Evolutionary conservation across 2,113 vertebrate species (phyloP).

Genomic region (Osmerus mordax): DNA sequence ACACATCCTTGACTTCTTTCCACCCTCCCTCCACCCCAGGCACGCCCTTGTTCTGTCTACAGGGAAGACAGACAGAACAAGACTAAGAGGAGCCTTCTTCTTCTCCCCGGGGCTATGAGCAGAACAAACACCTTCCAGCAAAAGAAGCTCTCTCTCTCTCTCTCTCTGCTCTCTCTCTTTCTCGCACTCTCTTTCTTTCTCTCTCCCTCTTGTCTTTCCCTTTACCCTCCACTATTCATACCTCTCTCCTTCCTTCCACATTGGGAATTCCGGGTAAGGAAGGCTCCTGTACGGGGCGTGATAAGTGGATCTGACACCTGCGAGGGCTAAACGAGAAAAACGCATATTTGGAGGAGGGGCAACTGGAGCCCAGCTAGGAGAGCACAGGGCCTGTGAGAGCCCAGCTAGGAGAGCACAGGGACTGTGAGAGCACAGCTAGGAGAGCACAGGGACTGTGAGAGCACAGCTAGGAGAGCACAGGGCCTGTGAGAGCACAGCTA

Average conservation of each 20-base stretch:
- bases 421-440: too few species aligned
- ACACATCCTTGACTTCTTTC: neutral
- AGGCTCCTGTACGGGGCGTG: conserved; percentile 13
- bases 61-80: conserved; percentile 1
- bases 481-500: too few species aligned
- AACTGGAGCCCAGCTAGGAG: neutral
- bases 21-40: neutral
- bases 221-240: too few species aligned
- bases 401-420: too few species aligned
- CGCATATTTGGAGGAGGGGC: neutral
- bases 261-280: neutral
- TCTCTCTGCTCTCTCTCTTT: neutral
- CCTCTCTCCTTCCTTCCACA: conserved; percentile 8
- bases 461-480: too few species aligned
- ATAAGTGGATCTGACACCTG: conserved; percentile 27
- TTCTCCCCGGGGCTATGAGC: neutral
- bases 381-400: too few species aligned
- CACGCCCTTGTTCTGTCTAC: neutral
- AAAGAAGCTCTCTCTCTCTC: conserved; percentile 10
- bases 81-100: conserved; percentile 9
- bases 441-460: too few species aligned
- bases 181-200: conserved; percentile 10
- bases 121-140: conserved; percentile 9
- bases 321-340: conserved; percentile 2
- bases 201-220: too few species aligned